These are phyloP conservation scores for Seladonia tumulorum DNA, from an alignment of 2,888 invertebrate species.

Conservation along the genomic window DNA sequence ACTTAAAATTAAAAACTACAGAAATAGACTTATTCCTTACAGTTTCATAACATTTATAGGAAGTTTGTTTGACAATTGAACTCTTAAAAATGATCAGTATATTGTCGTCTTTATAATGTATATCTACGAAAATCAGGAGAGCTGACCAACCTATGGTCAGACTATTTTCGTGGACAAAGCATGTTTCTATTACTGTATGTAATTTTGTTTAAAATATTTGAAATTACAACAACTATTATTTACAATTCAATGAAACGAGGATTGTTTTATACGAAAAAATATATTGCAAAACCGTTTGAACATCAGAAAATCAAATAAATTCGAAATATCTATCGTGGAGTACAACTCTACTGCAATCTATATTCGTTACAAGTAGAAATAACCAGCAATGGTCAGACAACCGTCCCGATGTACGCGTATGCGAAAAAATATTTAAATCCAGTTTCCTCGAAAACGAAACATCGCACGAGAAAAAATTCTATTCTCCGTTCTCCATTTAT, in stretches of 20 bases:
- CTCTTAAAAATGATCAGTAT: background rate
- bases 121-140: background rate
- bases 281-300: background rate
- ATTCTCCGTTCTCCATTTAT: background rate
- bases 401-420: background rate
- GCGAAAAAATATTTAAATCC: background rate
- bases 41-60: background rate
- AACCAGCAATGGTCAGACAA: background rate
- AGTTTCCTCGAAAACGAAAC: background rate
- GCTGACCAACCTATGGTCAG: background rate
- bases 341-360: background rate
- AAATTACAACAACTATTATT: background rate
- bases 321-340: background rate
- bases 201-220: background rate
- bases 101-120: background rate
- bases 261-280: background rate
- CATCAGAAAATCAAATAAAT: background rate
- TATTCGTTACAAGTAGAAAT: background rate
- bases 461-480: background rate
- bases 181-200: background rate
- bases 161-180: background rate
- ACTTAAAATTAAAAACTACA: background rate
- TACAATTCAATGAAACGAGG: background rate
- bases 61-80: background rate
- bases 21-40: background rate